These are phyloP conservation scores for Hemicrepidius hirtus DNA, from an alignment of 2,888 invertebrate species.

Conservation along the genomic window DNA sequence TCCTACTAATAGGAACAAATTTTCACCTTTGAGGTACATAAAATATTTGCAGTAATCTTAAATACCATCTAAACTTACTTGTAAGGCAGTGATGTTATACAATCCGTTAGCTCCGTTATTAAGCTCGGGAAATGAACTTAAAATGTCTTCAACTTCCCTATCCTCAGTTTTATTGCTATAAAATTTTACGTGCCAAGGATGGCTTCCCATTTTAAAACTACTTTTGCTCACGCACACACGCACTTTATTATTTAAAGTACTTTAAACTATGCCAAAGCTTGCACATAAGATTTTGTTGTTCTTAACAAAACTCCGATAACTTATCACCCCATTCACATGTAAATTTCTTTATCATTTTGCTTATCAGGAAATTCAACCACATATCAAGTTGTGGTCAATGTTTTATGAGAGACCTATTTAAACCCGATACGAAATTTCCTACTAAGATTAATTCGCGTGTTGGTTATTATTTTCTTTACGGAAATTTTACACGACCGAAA, in stretches of 20 bases:
- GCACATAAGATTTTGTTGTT: neutral
- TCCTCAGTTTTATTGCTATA: constrained; percentile 26
- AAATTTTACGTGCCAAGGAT: constrained; percentile 37
- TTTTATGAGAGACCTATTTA: neutral
- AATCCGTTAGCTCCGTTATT: constrained; percentile 52
- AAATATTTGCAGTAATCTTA: constrained; percentile 32
- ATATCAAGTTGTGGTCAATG: constrained; percentile 13
- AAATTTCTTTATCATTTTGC: constrained; percentile 13
- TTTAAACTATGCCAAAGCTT: constrained; percentile 4
- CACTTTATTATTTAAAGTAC: constrained; percentile 15
- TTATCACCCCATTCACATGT: constrained; percentile 4
- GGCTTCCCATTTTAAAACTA: constrained; percentile 36
- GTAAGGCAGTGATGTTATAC: constrained; percentile 55
- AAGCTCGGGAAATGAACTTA: constrained; percentile 55
- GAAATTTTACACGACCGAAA: no score
- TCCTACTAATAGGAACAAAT: constrained; percentile 4
- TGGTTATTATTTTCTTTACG: neutral
- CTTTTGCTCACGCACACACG: constrained; percentile 23
- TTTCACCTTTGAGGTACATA: constrained; percentile 31
- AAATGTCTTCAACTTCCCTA: constrained; percentile 45
- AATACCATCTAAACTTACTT: constrained; percentile 51
- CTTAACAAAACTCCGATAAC: constrained; percentile 13
- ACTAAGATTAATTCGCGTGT: constrained; percentile 8
- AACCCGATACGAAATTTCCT: constrained; percentile 11
- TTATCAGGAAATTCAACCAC: constrained; percentile 28